Evolutionary conservation across 1,140 invertebrate genomes (phyloP).

Genomic region (Mizuhopecten yessoensis): DNA sequence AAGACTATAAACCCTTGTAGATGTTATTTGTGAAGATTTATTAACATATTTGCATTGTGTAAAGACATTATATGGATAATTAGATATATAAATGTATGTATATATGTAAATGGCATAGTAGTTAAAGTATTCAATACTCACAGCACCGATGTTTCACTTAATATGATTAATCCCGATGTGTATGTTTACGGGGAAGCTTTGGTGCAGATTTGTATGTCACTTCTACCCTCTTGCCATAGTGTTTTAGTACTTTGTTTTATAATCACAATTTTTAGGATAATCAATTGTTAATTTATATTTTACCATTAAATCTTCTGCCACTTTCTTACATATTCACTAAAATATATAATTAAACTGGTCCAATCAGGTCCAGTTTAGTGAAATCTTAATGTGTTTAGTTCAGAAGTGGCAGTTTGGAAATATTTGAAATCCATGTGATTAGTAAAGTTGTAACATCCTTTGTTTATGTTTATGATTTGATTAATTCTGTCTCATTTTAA

Average conservation of each 20-base stretch:
- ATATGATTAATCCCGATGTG: too few relatives aligned
- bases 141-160: not conserved
- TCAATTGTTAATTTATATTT: not conserved
- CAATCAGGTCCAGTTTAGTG: not conserved
- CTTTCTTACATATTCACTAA: too few relatives aligned
- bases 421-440: too few relatives aligned
- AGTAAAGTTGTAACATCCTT: not conserved
- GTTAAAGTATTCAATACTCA: not conserved
- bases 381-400: not conserved
- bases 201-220: not conserved
- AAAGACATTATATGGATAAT: not conserved
- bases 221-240: not conserved
- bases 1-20: not conserved
- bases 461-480: not conserved
- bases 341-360: not conserved
- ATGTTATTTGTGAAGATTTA: not conserved
- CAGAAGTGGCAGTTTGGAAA: not conserved
- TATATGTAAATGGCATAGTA: not conserved
- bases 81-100: too few relatives aligned
- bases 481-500: conserved; percentile 28
- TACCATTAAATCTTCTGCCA: not conserved
- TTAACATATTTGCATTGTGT: too few relatives aligned
- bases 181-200: not conserved
- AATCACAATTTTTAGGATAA: not conserved
- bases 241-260: not conserved